A percentile compares a stretch with the other conserved stretches of the same genome.
These are phyloP conservation scores for Amazona vittata DNA, from an alignment of 2,113 vertebrate genomes.

Conservation along the genomic window DNA sequence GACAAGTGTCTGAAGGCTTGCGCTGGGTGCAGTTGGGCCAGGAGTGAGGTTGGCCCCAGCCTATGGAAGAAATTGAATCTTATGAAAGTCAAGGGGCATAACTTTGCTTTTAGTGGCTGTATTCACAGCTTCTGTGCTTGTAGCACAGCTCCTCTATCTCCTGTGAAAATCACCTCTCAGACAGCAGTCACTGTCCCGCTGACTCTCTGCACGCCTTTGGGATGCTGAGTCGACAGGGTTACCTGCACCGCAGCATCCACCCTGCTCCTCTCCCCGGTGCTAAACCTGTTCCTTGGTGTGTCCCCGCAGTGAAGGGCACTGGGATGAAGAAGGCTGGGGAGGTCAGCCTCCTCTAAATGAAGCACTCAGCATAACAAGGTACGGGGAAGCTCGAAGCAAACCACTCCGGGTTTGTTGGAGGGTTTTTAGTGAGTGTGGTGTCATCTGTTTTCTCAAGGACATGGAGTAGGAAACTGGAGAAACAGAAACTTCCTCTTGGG, in stretches of 20 bases:
- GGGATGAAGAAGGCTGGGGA: conserved; percentile 54
- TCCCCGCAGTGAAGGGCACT: conserved; percentile 30
- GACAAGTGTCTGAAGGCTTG: background rate
- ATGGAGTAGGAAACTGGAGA: conserved; percentile 56
- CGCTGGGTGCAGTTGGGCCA: background rate
- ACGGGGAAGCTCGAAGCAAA: conserved; percentile 41
- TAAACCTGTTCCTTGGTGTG: conserved; percentile 51
- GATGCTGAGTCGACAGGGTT: conserved; percentile 68
- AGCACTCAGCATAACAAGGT: conserved; percentile 60
- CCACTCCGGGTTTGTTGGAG: background rate
- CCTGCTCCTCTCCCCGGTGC: background rate
- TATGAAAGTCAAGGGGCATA: background rate
- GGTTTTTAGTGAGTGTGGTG: background rate
- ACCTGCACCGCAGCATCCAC: background rate
- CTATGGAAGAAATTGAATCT: background rate
- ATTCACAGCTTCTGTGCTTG: background rate
- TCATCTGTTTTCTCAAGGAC: conserved; percentile 72
- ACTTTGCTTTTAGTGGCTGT: background rate
- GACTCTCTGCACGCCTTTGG: conserved; percentile 36
- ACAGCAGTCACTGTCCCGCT: conserved; percentile 24
- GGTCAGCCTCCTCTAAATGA: conserved; percentile 55
- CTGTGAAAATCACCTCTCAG: conserved; percentile 43
- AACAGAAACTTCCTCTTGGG: conserved; percentile 61
- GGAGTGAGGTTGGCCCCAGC: background rate
- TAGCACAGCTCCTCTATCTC: background rate